Evolutionary conservation across 2,113 vertebrate species (phyloP), one percentile per base, ranked within the genome.

Genomic region (Varanus salvator): DNA sequence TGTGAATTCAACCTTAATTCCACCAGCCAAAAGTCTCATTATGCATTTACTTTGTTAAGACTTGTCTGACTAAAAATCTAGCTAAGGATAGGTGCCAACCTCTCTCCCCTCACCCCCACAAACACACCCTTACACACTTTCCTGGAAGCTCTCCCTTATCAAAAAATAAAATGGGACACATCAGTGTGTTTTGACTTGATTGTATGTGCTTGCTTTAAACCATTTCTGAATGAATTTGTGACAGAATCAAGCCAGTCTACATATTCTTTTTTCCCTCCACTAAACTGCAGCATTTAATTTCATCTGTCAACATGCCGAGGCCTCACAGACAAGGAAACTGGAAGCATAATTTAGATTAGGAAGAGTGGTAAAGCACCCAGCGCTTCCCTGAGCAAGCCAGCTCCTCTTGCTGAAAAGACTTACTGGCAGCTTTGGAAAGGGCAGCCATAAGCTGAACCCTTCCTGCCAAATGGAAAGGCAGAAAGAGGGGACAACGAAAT

Each of bases 391-490:
- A 72, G 78, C 17, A 81, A 88, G 82, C 84, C 87, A 48, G 84
- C 52, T 81, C 14, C 50, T 38, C 6, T 31, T 69, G 78, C 57
- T 82, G 84, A 38, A 52, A 69, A 83, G 84, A 86, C 68, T 86
- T 86, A 60, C 87, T 50, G 77, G 83, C 77, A 71, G 78, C 52
- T 50, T 83, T 29, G 85, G 44, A 86, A 86, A 85, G n/a, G 78
- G 78, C 84, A 86, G 87, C 68, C 57, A 77, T 1, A 9, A 90
- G 38, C 85, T 89, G 87, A 92, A 88, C 84, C 92, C 71, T 90
- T 68, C 31, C 66, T 60, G 87, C 80, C 69, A 82, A 54, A 77
- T 27, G 68, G 17, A 86, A 71, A 38, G 50, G 19, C 34, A 15
- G 3, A 60, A 44, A 29, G 34, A 44, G 31, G 34, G 54, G 38